Evolutionary conservation across 1,140 invertebrate species (phyloP).

Genomic region (Drosophila gunungcola): DNA sequence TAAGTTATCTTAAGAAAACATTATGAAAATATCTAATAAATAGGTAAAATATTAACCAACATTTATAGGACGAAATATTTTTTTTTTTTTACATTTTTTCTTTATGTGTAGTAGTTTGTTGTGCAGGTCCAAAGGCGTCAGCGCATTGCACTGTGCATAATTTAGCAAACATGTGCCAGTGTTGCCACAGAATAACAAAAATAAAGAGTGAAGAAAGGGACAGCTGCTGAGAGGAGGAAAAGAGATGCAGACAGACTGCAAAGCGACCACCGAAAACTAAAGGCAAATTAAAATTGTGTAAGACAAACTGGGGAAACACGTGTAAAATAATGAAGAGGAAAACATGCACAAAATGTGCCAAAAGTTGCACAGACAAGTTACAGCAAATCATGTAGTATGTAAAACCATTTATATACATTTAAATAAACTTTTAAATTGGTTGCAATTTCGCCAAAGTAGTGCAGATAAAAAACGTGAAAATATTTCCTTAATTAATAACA

Average conservation of each 20-base stretch:
- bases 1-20: no score
- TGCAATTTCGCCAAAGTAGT: background rate
- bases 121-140: constrained; percentile 34
- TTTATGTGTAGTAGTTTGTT: constrained; percentile 5
- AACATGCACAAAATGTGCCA: background rate
- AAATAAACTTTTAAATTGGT: background rate
- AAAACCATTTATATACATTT: constrained; percentile 4
- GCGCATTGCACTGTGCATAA: constrained; percentile 64
- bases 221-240: background rate
- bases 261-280: constrained; percentile 6
- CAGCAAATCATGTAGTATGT: constrained; percentile 13
- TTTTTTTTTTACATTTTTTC: constrained; percentile 5
- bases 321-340: constrained; percentile 31
- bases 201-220: constrained; percentile 4
- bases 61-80: background rate
- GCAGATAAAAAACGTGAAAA: background rate
- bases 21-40: background rate
- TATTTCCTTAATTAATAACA: background rate
- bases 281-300: constrained; percentile 41
- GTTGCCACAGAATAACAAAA: constrained; percentile 46
- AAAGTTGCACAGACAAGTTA: constrained; percentile 22
- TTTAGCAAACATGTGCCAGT: constrained; percentile 69
- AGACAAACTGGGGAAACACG: constrained; percentile 31
- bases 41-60: background rate
- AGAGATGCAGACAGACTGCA: background rate